Base-by-base conservation (phyloP, 1,140 invertebrate species). In the Heliconius melpomene region DNA sequence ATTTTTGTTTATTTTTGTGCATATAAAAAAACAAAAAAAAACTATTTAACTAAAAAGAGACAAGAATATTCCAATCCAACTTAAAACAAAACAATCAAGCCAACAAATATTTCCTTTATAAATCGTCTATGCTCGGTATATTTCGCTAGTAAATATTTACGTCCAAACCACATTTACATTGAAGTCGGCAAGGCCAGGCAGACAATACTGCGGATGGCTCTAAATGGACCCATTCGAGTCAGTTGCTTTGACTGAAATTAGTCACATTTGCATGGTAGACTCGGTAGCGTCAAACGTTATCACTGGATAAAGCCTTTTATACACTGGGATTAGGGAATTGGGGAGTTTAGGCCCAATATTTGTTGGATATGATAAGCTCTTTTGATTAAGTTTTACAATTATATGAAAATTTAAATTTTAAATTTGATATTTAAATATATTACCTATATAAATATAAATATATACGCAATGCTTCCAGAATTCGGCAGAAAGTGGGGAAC, bases 211-310 rank as follows among this genome's bases (percentile, higher is more conserved):
- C 75, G 60, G 60, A 70, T 50, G 29, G 32, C 38, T 60, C 26
- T 76, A 71, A 77, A 60, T 77, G 75, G 57, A 71, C 57, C 52
- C 60, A 71, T 71, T 77, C 40, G 36, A 66, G 57, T 23, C 60
- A 77, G 75, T 77, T 77, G 60, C 60, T 77, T 77, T 77, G 75
- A 77, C 75, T 77, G n/a, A 71, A 71, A 77, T 77, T 77, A 77
- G 75, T 36, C 32, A 32, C 74, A 66, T 76, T 76, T 77, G 57
- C 75, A 77, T 71, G 20, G 75, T 26, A 77, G 54, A 29, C n/a
- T 32, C 60, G 60, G 36, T 23, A 29, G 57, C 60, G 38, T 60
- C 60, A 50, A 70, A 60, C 75, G n/a, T 46, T 71, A 26, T 29
- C 75, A 76, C 74, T 54, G 36, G 20, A 60, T 9, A 60, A 60